Evolutionary conservation across 1,140 invertebrate species (phyloP).

Genomic region (Bombus polaris): DNA sequence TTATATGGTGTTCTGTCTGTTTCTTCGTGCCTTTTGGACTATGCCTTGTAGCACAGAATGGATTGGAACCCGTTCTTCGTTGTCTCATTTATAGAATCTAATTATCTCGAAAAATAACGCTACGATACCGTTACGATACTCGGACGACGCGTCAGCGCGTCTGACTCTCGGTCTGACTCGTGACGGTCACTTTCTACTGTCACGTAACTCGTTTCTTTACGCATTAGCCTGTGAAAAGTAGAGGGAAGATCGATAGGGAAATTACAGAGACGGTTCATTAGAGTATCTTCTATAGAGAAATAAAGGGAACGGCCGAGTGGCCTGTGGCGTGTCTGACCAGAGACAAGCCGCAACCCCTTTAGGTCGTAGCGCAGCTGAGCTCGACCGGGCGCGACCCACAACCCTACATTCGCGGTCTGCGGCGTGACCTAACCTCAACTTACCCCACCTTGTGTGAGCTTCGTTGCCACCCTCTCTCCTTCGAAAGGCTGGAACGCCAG

Average conservation of each 20-base stretch:
- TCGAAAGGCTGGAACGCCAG: constrained; percentile 13
- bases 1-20: too few relatives aligned
- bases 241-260: neutral
- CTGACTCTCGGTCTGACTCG: constrained; percentile 25
- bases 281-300: neutral
- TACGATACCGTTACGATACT: constrained; percentile 2
- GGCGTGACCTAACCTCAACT: constrained; percentile 79
- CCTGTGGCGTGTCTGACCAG: constrained; percentile 55
- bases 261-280: constrained; percentile 10
- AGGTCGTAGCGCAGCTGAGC: constrained; percentile 77
- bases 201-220: constrained; percentile 4
- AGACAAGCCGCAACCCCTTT: constrained; percentile 68
- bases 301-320: constrained; percentile 26
- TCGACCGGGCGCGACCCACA: constrained; percentile 81
- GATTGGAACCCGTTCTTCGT: too few relatives aligned
- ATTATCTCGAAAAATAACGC: neutral
- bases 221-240: neutral
- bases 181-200: constrained; percentile 41
- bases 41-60: neutral
- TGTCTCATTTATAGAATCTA: neutral
- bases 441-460: constrained; percentile 65
- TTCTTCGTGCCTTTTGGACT: too few relatives aligned
- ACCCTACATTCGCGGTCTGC: constrained; percentile 81
- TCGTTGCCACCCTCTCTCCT: constrained; percentile 51
- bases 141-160: neutral